Conservation (phyloP, 2,113 vertebrate genomes). For the Oenanthe melanoleuca region DNA sequence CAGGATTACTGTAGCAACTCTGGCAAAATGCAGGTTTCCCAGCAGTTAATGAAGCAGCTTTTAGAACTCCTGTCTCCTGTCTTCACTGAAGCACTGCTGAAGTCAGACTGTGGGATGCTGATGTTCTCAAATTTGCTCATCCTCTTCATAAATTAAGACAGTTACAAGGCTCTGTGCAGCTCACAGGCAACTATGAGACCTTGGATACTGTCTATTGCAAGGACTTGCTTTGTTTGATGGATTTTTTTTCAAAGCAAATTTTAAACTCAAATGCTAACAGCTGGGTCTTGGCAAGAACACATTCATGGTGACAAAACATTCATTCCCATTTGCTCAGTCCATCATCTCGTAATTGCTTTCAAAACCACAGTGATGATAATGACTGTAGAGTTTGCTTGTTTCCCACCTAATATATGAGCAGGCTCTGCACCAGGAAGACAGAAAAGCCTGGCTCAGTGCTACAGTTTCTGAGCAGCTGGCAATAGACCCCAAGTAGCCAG, state of each 20-base stretch:
- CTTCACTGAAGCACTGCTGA: neutral
- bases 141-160: neutral
- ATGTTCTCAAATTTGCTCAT: neutral
- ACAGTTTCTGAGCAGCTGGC: neutral
- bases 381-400: neutral
- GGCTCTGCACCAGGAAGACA: neutral
- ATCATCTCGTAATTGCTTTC: neutral
- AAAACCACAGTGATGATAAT: neutral
- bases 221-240: neutral
- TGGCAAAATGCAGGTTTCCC: neutral
- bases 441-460: neutral
- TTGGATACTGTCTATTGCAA: neutral
- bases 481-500: neutral
- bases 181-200: neutral
- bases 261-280: neutral
- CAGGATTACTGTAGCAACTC: slow-evolving; percentile 40
- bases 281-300: neutral
- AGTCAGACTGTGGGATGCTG: neutral
- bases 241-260: neutral
- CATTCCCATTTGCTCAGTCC: neutral
- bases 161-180: neutral
- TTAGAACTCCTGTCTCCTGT: neutral
- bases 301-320: neutral
- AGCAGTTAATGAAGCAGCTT: neutral
- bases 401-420: neutral